Base-by-base conservation (phyloP, 2,888 invertebrate genomes). In the Odontocolon sp. region DNA sequence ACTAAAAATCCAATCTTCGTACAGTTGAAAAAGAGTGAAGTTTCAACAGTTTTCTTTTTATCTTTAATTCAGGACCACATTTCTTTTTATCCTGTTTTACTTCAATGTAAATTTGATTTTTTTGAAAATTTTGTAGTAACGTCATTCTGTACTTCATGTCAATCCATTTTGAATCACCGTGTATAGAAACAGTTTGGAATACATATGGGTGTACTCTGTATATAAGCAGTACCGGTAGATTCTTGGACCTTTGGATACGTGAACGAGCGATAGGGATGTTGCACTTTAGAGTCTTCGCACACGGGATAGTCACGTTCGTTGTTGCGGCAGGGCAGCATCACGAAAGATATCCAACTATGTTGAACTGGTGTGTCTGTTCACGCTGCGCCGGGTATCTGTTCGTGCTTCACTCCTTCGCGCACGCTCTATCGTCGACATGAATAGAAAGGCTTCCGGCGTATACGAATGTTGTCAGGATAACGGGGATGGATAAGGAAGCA, bases 401-500 rank as follows among this genome's bases (percentile, higher is more conserved):
- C 61, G n/a, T n/a, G n/a, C 54, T 66, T 54, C 38, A 36, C 31
- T 9, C 23, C 31, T 54, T 52, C 64, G 36, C 33, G 26, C 36
- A 52, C 47, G 56, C 56, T 26, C 26, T 42, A 11, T 16, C 38
- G 31, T 71, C 66, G 40, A 50, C 52, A 18, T 54, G 57, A 67
- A 78, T 67, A 63, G 75, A 78, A 70, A 78, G 54, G 67, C 71
- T 75, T 71, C 66, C 77, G 64, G 77, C 42, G 61, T 71, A 52
- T 56, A 54, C 63, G 67, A 67, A 68, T 61, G 69, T 69, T 45
- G 68, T 66, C 47, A 42, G 69, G 74, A 77, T 74, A 79, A 79
- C 74, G 75, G 69, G 33, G 54, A 67, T 71, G 74, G 76, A 78
- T 78, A 78, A 80, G 74, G 68, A 64, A 52, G 28, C 76, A 56